Conservation (phyloP, 2,113 vertebrate species). For the Columba janthina region DNA sequence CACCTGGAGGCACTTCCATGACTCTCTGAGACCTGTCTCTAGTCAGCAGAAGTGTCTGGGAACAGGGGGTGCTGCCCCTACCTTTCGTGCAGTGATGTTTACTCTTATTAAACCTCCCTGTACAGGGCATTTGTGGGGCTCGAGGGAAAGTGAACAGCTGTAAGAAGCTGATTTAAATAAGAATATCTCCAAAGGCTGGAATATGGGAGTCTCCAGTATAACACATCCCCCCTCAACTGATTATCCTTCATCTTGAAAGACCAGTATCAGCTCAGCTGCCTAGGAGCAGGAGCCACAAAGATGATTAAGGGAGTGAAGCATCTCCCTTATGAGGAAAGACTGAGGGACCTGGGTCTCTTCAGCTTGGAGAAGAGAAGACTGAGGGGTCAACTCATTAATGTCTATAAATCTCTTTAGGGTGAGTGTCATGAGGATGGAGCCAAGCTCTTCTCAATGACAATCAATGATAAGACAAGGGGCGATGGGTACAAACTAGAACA, state of each 20-base stretch:
- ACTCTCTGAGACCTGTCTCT: background rate
- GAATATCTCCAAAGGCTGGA: background rate
- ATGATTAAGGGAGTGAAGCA: too few species aligned
- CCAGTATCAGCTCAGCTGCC: background rate
- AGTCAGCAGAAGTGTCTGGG: background rate
- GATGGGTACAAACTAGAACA: too few species aligned
- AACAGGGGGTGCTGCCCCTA: background rate
- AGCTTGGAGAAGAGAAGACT: too few species aligned
- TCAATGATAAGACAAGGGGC: too few species aligned
- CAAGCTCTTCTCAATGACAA: too few species aligned
- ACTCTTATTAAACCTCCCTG: background rate
- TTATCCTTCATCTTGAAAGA: background rate
- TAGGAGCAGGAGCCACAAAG: too few species aligned
- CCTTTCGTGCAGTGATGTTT: background rate
- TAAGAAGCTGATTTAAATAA: background rate
- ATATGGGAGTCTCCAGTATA: background rate
- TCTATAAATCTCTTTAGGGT: too few species aligned
- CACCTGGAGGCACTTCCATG: background rate
- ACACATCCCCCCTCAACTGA: background rate
- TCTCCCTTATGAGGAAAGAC: too few species aligned
- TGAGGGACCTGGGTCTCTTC: too few species aligned
- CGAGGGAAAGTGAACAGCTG: background rate
- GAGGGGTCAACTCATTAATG: too few species aligned
- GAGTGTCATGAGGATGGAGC: too few species aligned
- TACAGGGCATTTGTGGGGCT: background rate